phyloP scores from a whole-genome alignment of 2,797 vertebrate species.

The Hydrocynus forskahlii region DNA sequence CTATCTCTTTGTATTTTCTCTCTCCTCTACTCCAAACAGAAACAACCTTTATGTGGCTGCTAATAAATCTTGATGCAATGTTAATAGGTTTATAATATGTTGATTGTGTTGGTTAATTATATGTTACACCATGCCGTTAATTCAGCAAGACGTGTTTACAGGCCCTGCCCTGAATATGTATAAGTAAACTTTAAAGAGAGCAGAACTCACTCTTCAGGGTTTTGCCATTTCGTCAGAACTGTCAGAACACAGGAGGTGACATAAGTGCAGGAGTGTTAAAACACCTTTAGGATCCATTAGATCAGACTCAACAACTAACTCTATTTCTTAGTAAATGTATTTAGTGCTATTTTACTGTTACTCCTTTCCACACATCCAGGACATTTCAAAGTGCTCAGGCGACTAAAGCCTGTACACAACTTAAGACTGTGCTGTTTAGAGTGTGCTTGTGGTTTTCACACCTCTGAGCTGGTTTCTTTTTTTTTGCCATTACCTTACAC shows the following conservation, averaged over 20 bases:
- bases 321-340: neutral
- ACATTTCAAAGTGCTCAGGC: neutral
- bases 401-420: neutral
- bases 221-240: neutral
- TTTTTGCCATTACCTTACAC: neutral
- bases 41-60: constrained; percentile 24
- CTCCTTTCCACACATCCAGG: too few relatives aligned
- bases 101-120: constrained; percentile 25
- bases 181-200: neutral
- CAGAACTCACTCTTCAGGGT: neutral
- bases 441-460: constrained; percentile 11
- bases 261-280: neutral
- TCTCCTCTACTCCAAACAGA: neutral
- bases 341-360: too few relatives aligned
- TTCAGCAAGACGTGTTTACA: constrained; percentile 6
- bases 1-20: neutral
- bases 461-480: neutral
- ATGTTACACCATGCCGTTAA: constrained; percentile 40
- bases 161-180: neutral
- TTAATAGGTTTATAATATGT: constrained; percentile 34
- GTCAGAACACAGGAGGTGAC: neutral
- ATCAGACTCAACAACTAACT: too few relatives aligned
- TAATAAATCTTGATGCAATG: constrained; percentile 31
- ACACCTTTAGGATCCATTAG: too few relatives aligned
- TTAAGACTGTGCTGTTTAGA: neutral